Conservation (phyloP, 2,797 vertebrate genomes). For the Chelidonichthys spinosus region DNA sequence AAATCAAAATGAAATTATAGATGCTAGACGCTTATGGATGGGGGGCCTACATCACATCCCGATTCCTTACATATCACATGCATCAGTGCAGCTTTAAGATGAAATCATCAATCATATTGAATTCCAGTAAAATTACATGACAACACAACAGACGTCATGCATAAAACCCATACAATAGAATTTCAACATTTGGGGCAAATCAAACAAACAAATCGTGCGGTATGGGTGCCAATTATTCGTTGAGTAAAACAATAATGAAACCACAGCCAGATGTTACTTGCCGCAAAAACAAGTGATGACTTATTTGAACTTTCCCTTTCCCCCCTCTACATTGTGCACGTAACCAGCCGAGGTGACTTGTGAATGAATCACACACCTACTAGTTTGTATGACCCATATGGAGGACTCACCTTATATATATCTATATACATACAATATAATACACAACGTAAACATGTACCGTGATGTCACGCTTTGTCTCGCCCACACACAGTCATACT, state of each 20-base stretch:
- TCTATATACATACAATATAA: constrained; percentile 2
- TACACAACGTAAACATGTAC: background rate
- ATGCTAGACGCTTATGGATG: background rate
- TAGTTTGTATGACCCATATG: background rate
- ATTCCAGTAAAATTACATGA: background rate
- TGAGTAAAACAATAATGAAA: constrained; percentile 28
- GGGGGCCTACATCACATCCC: no score
- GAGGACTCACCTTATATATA: constrained; percentile 8
- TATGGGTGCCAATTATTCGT: background rate
- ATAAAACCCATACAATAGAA: constrained; percentile 1
- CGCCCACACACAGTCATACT: background rate
- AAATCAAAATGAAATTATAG: background rate
- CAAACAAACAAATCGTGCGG: constrained; percentile 26
- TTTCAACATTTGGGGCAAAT: constrained; percentile 37
- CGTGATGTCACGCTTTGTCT: background rate
- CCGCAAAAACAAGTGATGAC: constrained; percentile 38
- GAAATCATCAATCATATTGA: background rate
- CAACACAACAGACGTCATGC: background rate
- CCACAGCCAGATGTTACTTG: constrained; percentile 33
- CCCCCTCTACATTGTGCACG: background rate
- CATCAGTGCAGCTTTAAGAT: background rate
- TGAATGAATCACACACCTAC: constrained; percentile 20
- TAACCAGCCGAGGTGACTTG: background rate
- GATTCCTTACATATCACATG: background rate
- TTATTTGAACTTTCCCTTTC: constrained; percentile 42